Evolutionary conservation across 2,797 vertebrate genomes (phyloP).

Genomic region (Gymnothorax javanicus): DNA sequence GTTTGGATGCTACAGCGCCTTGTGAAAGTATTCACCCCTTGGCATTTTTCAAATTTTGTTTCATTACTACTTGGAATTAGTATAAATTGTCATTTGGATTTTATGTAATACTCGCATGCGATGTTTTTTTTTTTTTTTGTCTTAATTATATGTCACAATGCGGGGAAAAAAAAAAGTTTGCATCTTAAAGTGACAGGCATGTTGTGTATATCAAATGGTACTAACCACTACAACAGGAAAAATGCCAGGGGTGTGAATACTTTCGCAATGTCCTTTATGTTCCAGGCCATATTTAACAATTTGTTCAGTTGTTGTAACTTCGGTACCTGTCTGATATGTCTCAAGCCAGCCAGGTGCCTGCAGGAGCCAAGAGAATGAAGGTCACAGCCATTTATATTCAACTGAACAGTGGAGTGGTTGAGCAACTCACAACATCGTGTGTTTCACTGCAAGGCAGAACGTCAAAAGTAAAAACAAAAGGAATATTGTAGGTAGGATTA

Average conservation of each 20-base stretch:
- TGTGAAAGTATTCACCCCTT: too few relatives aligned
- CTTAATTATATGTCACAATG: too few relatives aligned
- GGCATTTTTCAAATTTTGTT: too few relatives aligned
- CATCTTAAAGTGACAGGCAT: too few relatives aligned
- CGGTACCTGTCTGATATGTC: neutral
- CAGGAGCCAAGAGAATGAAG: neutral
- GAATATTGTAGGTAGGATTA: constrained; percentile 71
- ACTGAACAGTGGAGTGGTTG: neutral
- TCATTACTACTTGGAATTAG: too few relatives aligned
- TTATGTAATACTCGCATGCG: too few relatives aligned
- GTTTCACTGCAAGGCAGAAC: constrained; percentile 53
- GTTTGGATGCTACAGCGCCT: neutral
- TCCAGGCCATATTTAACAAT: neutral
- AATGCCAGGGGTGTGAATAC: too few relatives aligned
- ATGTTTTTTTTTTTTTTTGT: too few relatives aligned
- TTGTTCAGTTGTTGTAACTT: neutral
- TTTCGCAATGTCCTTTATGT: neutral
- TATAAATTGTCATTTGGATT: too few relatives aligned
- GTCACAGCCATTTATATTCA: neutral
- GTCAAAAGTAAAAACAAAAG: constrained; percentile 63
- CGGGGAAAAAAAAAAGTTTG: too few relatives aligned
- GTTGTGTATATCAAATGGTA: too few relatives aligned
- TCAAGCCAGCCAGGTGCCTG: neutral
- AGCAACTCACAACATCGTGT: constrained; percentile 40
- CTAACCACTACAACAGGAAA: too few relatives aligned